A percentile compares a stretch with the other conserved stretches of the same genome.
Conservation (phyloP, 2,888 invertebrate species). For the Caenorhabditis uteleia region DNA sequence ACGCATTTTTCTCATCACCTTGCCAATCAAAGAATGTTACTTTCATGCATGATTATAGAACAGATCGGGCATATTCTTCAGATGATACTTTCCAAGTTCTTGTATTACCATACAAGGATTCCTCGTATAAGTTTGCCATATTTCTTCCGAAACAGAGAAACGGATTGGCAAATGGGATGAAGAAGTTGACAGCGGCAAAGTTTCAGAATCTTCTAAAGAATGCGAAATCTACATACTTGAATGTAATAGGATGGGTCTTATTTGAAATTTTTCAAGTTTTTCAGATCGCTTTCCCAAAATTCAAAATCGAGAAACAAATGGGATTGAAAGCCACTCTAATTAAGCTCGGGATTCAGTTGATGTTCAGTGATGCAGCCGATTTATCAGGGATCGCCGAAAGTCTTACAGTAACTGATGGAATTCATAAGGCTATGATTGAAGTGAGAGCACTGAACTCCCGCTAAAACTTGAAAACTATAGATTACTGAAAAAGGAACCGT, state of each 20-base stretch:
- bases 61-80: slow-evolving; percentile 9
- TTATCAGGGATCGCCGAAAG: slow-evolving; percentile 22
- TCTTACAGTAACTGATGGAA: slow-evolving; percentile 53
- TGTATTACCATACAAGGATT: slow-evolving; percentile 39
- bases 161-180: slow-evolving; percentile 31
- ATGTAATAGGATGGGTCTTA: slow-evolving; percentile 4
- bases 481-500: slow-evolving; percentile 52
- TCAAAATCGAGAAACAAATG: slow-evolving; percentile 25
- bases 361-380: slow-evolving; percentile 29
- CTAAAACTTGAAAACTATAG: too few relatives aligned
- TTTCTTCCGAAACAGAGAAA: slow-evolving; percentile 55
- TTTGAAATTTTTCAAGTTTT: slow-evolving; percentile 3
- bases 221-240: slow-evolving; percentile 2
- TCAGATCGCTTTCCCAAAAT: slow-evolving; percentile 28
- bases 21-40: slow-evolving; percentile 9
- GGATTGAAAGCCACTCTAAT: slow-evolving; percentile 9
- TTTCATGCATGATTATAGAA: slow-evolving; percentile 12
- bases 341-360: slow-evolving; percentile 16
- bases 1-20: slow-evolving; percentile 4
- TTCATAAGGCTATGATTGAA: slow-evolving; percentile 60
- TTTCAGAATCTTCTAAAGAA: slow-evolving; percentile 8
- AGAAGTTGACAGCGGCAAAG: slow-evolving; percentile 8
- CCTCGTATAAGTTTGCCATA: slow-evolving; percentile 41
- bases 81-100: slow-evolving; percentile 40
- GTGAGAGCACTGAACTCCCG: too few relatives aligned